Evolutionary conservation across 2,113 vertebrate genomes (phyloP), one percentile per base, ranked within the genome.

Genomic region (Ammodramus savannarum): DNA sequence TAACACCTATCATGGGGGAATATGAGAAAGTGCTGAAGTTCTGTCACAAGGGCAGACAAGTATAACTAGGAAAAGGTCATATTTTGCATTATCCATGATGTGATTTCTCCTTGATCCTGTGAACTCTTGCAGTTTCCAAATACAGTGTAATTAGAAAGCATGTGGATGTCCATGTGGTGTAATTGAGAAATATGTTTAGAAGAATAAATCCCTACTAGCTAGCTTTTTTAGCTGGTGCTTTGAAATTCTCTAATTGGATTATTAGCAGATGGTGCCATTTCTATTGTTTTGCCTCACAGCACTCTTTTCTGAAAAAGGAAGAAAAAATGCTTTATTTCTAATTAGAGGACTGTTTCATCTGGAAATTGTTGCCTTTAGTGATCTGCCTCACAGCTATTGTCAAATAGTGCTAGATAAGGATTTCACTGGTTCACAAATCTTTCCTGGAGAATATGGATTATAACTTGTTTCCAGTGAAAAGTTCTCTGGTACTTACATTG

Each of bases 251-350:
- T 97, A 98, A 97, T 93, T 97, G 89, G 73, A 95, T 97, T 97
- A 96, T 96, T 95, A 97, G 95, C 97, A 97, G 97, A 97, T 97
- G 97, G 96, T 83, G 94, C 80, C 61, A 75, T 93, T 96, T 93
- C 93, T 96, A 54, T 96, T 95, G 95, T 95, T 73, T 97, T 97
- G 95, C 96, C 88, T 97, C 75, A 77, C 62, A 94, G 90, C 82
- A 92, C 52, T 67, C 71, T 48, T 69, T 78, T 59, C 81, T 85
- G 75, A 90, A 93, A 94, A 95, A 80, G 43, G 46, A 75, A 87
- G 39, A 77, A 87, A 93, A 91, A 94, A 38, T 22, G 83, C 58
- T 91, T 87, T 75, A 89, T 96, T 90, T 95, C 79, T 93, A 94
- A 96, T 95, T 89, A 80, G 89, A 87, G 32, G 52, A 36, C 44